These are phyloP conservation scores for Pterois miles DNA, from an alignment of 2,797 vertebrate genomes.

Conservation along the genomic window DNA sequence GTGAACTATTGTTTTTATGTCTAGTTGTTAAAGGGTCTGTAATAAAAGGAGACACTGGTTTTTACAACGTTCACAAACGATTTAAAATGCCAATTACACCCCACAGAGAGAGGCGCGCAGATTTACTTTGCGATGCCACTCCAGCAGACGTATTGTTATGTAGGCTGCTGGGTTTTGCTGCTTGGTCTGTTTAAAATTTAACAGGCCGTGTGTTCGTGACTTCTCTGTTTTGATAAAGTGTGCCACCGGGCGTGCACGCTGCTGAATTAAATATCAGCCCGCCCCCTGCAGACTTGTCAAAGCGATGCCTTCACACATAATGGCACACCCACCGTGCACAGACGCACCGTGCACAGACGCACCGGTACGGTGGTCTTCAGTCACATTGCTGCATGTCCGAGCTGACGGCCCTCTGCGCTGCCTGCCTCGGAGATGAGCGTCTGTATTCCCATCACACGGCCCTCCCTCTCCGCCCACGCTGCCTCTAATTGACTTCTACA, in stretches of 20 bases:
- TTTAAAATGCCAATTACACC: constrained; percentile 77
- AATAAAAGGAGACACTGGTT: constrained; percentile 67
- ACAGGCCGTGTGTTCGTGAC: constrained; percentile 60
- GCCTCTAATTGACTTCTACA: constrained; percentile 58
- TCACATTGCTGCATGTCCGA: not conserved
- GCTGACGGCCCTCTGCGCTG: constrained; percentile 15
- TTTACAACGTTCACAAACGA: constrained; percentile 71
- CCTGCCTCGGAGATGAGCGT: constrained; percentile 21
- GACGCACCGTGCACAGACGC: not conserved
- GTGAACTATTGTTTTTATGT: constrained; percentile 73
- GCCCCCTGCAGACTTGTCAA: constrained; percentile 41
- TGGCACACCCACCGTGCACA: not conserved
- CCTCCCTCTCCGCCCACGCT: constrained; percentile 21
- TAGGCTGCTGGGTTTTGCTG: constrained; percentile 59
- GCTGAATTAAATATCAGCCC: constrained; percentile 64
- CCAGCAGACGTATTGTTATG: constrained; percentile 65
- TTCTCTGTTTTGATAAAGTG: constrained; percentile 64
- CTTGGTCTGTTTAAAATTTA: constrained; percentile 75
- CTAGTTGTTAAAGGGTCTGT: constrained; percentile 64
- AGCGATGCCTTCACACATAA: constrained; percentile 5
- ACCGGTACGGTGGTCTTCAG: too few relatives aligned
- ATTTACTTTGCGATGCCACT: constrained; percentile 67
- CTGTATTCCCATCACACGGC: constrained; percentile 14
- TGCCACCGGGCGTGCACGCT: constrained; percentile 14
- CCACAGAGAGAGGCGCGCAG: constrained; percentile 32